phyloP scores from a whole-genome alignment of 2,113 vertebrate genomes.

The Willisornis vidua region DNA sequence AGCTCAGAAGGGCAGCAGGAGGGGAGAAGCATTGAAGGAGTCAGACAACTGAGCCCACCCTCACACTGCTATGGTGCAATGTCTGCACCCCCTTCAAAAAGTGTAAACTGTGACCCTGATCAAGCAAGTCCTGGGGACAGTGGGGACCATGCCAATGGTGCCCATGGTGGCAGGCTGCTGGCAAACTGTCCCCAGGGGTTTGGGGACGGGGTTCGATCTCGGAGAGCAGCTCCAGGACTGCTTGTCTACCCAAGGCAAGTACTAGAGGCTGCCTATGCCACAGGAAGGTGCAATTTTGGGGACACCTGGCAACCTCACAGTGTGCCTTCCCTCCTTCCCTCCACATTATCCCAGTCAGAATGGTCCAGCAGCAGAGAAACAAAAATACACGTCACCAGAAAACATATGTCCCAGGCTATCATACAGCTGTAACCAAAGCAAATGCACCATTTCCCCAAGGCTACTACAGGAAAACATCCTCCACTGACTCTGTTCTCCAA shows the following conservation, averaged over 20 bases:
- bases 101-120: rapidly evolving
- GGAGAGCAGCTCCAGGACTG: not conserved
- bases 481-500: not conserved
- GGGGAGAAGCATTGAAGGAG: rapidly evolving
- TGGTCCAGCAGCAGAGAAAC: not conserved
- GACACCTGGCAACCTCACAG: not conserved
- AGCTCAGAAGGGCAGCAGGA: not conserved
- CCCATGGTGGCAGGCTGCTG: not conserved
- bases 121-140: not conserved
- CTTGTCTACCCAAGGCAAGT: not conserved
- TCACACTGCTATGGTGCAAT: rapidly evolving
- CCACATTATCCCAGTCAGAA: not conserved
- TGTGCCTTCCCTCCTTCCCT: not conserved
- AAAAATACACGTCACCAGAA: not conserved
- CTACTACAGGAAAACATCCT: not conserved
- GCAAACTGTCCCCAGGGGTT: rapidly evolving
- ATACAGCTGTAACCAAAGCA: not conserved
- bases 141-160: rapidly evolving
- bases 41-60: rapidly evolving
- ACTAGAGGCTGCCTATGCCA: not conserved
- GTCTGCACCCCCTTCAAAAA: not conserved
- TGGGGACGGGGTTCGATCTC: rapidly evolving
- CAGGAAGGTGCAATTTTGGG: not conserved
- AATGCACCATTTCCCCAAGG: not conserved
- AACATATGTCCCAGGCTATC: not conserved